These are phyloP conservation scores for Cydia fagiglandana DNA, from an alignment of 1,140 invertebrate genomes.

Conservation along the genomic window DNA sequence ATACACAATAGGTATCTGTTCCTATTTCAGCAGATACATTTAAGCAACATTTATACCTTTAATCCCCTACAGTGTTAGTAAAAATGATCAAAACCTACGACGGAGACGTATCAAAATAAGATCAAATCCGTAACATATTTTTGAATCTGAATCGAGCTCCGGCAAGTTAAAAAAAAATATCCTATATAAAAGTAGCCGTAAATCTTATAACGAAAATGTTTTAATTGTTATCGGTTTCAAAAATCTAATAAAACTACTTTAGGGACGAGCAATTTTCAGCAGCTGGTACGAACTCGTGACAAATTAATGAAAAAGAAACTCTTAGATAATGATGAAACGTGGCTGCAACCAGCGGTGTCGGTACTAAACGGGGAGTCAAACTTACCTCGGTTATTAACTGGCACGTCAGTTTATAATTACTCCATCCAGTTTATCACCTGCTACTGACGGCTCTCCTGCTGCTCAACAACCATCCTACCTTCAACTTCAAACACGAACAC, in stretches of 20 bases:
- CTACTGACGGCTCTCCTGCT: slow-evolving; percentile 63
- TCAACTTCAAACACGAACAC: slow-evolving; percentile 29
- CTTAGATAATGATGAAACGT: slow-evolving; percentile 14
- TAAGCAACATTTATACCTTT: too few species aligned
- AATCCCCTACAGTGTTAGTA: too few species aligned
- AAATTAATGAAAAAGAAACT: slow-evolving; percentile 14
- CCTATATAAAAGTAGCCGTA: neutral
- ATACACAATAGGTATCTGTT: too few species aligned
- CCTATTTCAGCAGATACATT: too few species aligned
- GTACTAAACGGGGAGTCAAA: slow-evolving; percentile 58
- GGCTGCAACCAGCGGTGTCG: slow-evolving; percentile 32
- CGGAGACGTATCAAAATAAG: too few species aligned
- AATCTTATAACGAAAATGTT: neutral
- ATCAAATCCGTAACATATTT: too few species aligned
- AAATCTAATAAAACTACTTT: neutral
- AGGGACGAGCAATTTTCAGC: neutral
- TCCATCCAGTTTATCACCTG: slow-evolving; percentile 71
- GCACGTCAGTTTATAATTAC: slow-evolving; percentile 74
- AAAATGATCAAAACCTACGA: too few species aligned
- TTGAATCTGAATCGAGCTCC: too few species aligned
- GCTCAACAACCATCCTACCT: slow-evolving; percentile 42
- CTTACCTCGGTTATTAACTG: slow-evolving; percentile 66
- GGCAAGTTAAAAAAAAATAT: too few species aligned
- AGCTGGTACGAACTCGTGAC: neutral
- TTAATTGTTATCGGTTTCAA: neutral